phyloP scores from a whole-genome alignment of 2,888 invertebrate genomes.

The Litoditis marina region DNA sequence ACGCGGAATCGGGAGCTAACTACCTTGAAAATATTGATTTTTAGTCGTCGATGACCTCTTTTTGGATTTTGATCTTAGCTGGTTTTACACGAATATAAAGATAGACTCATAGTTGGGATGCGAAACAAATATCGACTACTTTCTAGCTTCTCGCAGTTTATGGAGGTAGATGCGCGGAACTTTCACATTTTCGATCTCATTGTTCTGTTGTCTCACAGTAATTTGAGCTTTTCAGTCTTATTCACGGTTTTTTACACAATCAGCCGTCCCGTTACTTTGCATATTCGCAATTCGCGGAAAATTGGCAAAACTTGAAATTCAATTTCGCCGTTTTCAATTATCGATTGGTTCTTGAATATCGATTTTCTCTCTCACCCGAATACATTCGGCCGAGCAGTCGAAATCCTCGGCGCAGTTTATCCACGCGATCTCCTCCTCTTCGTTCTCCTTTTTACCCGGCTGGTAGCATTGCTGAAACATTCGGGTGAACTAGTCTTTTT shows the following conservation, averaged over 20 bases:
- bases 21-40: conserved; percentile 8
- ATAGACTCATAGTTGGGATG: no score
- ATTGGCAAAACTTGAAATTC: background rate
- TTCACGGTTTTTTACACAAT: no score
- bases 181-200: no score
- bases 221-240: no score
- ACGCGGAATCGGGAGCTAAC: conserved; percentile 54
- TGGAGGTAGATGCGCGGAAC: no score
- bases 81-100: no score
- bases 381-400: conserved; percentile 57
- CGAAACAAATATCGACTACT: no score
- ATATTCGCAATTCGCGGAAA: background rate
- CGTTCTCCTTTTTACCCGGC: conserved; percentile 56
- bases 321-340: background rate
- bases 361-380: conserved; percentile 42
- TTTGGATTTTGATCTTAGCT: no score
- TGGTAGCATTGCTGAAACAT: conserved; percentile 57
- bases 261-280: background rate
- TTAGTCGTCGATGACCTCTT: no score
- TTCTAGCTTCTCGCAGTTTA: no score
- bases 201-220: no score
- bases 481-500: background rate
- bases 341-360: background rate
- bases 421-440: conserved; percentile 57
- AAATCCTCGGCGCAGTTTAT: conserved; percentile 58